These are phyloP conservation scores for Chrysodeixis includens DNA, from an alignment of 2,888 invertebrate species.

Conservation along the genomic window DNA sequence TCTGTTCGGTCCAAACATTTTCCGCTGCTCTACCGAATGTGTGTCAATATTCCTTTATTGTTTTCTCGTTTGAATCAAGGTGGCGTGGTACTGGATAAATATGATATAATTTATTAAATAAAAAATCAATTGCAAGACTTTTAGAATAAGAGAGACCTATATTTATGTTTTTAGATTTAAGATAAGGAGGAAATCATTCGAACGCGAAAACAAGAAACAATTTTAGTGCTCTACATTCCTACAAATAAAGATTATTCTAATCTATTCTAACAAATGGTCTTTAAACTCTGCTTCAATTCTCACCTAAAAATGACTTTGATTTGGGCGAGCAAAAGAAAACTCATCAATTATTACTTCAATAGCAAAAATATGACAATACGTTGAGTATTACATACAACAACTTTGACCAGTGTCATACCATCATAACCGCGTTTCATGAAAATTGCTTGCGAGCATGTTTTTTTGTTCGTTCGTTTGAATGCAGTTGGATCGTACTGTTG, in stretches of 20 bases:
- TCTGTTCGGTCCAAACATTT: conserved; percentile 32
- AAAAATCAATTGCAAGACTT: too few species aligned
- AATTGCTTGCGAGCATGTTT: background rate
- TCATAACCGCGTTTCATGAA: background rate
- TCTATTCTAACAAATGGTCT: too few species aligned
- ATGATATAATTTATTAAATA: conserved; percentile 3
- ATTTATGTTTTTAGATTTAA: too few species aligned
- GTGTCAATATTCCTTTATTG: conserved; percentile 36
- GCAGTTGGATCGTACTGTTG: background rate
- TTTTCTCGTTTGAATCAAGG: conserved; percentile 15
- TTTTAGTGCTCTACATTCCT: too few species aligned
- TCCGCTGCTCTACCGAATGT: conserved; percentile 19
- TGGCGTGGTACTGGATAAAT: conserved; percentile 14
- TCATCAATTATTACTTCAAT: too few species aligned
- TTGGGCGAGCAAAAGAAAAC: too few species aligned
- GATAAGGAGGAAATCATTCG: too few species aligned
- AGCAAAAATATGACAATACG: too few species aligned
- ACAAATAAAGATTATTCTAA: too few species aligned
- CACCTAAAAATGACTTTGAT: too few species aligned
- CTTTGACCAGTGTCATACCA: background rate
- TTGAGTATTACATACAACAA: background rate
- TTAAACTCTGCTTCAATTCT: background rate
- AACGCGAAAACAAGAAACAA: too few species aligned
- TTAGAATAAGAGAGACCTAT: too few species aligned
- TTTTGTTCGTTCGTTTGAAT: background rate